Conservation (phyloP, 2,113 vertebrate species). For the Lutjanus erythropterus region DNA sequence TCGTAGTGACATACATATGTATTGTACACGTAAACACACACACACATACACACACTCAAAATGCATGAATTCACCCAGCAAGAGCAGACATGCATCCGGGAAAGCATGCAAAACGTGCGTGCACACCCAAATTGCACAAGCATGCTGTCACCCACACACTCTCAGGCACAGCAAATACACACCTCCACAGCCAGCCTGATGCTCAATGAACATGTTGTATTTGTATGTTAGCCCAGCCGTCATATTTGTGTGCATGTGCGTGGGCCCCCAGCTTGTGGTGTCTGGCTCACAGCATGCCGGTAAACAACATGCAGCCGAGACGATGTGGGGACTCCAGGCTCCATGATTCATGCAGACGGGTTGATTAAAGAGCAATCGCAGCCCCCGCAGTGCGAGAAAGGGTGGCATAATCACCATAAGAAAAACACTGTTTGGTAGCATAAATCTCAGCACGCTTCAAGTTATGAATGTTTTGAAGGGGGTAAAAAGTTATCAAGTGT, state of each 20-base stretch:
- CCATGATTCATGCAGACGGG: conserved; percentile 70
- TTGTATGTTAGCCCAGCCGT: conserved; percentile 26
- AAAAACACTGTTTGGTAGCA: conserved; percentile 59
- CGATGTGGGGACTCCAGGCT: conserved; percentile 61
- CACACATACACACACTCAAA: conserved; percentile 5
- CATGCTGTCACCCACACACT: conserved; percentile 18
- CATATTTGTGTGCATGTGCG: conserved; percentile 40
- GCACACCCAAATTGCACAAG: conserved; percentile 27
- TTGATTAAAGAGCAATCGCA: conserved; percentile 79
- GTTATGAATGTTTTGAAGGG: conserved; percentile 52
- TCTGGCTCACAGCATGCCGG: conserved; percentile 67
- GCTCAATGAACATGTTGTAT: conserved; percentile 23
- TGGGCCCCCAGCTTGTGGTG: conserved; percentile 60
- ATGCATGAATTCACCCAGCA: conserved; percentile 41
- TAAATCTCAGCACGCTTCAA: conserved; percentile 55
- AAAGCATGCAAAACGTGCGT: conserved; percentile 33
- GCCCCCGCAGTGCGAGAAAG: conserved; percentile 66
- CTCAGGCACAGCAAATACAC: background rate
- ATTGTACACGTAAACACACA: conserved; percentile 14
- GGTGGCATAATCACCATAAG: conserved; percentile 68
- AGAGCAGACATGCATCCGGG: conserved; percentile 5
- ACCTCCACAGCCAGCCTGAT: conserved; percentile 20
- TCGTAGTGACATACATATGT: conserved; percentile 38
- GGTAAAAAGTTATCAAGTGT: conserved; percentile 50
- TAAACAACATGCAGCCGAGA: conserved; percentile 72